These are phyloP conservation scores for Caiman crocodilus DNA, from an alignment of 2,797 vertebrate species.

Conservation along the genomic window DNA sequence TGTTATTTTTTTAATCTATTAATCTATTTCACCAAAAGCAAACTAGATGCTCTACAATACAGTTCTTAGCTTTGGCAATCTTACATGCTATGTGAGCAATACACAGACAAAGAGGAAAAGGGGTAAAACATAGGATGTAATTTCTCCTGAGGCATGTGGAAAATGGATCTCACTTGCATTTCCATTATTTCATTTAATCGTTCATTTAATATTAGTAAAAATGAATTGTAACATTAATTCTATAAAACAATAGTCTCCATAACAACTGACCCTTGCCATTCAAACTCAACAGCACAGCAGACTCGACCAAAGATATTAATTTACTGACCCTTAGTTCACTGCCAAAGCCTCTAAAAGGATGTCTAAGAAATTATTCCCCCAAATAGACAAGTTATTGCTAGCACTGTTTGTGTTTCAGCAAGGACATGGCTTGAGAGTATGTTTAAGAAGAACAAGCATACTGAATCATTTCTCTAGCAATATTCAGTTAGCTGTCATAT, in stretches of 20 bases:
- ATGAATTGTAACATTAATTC: not conserved
- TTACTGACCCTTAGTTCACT: not conserved
- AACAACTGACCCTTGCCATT: not conserved
- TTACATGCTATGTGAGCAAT: not conserved
- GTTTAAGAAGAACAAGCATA: slow-evolving; percentile 46
- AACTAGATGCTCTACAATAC: not conserved
- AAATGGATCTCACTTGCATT: not conserved
- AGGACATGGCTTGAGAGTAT: not conserved
- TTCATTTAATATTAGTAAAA: not conserved
- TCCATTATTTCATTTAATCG: not conserved
- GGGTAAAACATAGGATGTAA: not conserved
- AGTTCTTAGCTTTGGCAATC: not conserved
- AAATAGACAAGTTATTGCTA: not conserved
- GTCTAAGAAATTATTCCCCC: not conserved
- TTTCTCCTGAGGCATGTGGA: not conserved
- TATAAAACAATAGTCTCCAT: not conserved
- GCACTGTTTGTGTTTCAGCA: not conserved
- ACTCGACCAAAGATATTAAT: not conserved
- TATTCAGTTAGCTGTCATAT: slow-evolving; percentile 7
- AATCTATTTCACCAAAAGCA: not conserved
- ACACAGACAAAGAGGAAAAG: not conserved
- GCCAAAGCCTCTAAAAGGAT: not conserved
- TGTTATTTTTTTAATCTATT: not conserved
- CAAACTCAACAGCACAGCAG: not conserved
- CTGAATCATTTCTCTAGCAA: slow-evolving; percentile 60